phyloP scores from a whole-genome alignment of 1,140 invertebrate species.

The Tetranychus urticae region DNA sequence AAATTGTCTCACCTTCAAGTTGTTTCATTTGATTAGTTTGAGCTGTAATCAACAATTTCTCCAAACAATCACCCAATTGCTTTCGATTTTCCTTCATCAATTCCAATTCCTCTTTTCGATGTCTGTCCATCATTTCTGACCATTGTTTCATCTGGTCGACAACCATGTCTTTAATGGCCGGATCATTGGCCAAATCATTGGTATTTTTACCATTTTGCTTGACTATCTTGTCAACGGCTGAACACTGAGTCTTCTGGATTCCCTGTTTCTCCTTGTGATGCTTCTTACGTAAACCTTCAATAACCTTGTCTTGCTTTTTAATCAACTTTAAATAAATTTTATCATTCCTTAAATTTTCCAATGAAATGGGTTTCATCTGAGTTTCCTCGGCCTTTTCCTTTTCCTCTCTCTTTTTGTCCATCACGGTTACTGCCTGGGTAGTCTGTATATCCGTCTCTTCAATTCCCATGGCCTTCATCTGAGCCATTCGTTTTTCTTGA shows the following conservation, averaged over 20 bases:
- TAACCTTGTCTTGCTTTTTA: slow-evolving; percentile 85
- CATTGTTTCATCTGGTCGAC: slow-evolving; percentile 75
- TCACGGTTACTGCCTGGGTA: slow-evolving; percentile 10
- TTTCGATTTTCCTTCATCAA: slow-evolving; percentile 51
- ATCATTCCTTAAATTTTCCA: slow-evolving; percentile 65
- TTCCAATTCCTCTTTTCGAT: slow-evolving; percentile 73
- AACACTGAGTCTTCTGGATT: slow-evolving; percentile 80
- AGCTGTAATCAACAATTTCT: slow-evolving; percentile 56
- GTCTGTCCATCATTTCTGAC: slow-evolving; percentile 64
- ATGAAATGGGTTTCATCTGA: slow-evolving; percentile 72
- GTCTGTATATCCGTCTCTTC: slow-evolving; percentile 43
- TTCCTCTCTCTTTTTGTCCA: slow-evolving; percentile 6
- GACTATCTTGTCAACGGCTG: slow-evolving; percentile 79
- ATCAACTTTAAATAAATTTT: slow-evolving; percentile 84
- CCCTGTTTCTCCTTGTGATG: slow-evolving; percentile 75
- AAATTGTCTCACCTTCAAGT: slow-evolving; percentile 31
- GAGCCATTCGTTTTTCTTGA: slow-evolving; percentile 62
- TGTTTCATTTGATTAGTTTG: slow-evolving; percentile 73
- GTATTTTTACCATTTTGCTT: slow-evolving; percentile 42
- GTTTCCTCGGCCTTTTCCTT: slow-evolving; percentile 19
- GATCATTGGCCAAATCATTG: slow-evolving; percentile 52
- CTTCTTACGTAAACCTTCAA: slow-evolving; percentile 68
- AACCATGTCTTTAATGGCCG: slow-evolving; percentile 49
- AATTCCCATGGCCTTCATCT: slow-evolving; percentile 81
- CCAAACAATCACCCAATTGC: slow-evolving; percentile 58